Evolutionary conservation across 2,888 invertebrate species (phyloP).

Genomic region (Lypha dubia): DNA sequence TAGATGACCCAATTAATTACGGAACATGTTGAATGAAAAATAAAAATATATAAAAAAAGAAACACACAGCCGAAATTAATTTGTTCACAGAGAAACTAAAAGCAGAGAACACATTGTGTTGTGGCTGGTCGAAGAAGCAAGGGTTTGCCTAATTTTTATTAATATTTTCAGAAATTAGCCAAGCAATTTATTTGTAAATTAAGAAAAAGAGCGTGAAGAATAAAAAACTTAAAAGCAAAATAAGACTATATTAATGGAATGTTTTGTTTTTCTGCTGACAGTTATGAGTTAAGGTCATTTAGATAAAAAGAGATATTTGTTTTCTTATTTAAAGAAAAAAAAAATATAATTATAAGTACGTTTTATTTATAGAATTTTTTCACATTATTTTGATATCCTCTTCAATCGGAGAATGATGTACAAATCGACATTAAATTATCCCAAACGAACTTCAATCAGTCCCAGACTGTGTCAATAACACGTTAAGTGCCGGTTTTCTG

Average conservation of each 20-base stretch:
- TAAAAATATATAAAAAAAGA: background rate
- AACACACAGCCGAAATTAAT: constrained; percentile 10
- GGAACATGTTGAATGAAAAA: constrained; percentile 33
- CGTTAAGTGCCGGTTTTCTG: too few species aligned
- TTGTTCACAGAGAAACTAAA: constrained; percentile 5
- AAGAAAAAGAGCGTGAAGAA: constrained; percentile 42
- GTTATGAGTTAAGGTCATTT: constrained; percentile 64
- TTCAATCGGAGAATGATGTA: background rate
- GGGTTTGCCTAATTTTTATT: constrained; percentile 55
- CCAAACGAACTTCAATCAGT: too few species aligned
- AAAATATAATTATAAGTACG: background rate
- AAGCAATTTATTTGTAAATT: constrained; percentile 60
- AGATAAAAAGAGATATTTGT: constrained; percentile 2
- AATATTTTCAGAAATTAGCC: constrained; percentile 66
- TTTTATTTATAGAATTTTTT: background rate
- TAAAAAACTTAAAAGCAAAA: constrained; percentile 16
- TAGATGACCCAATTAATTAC: constrained; percentile 60
- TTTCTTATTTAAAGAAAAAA: background rate
- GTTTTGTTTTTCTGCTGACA: constrained; percentile 54
- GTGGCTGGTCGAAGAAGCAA: constrained; percentile 11
- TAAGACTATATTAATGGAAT: constrained; percentile 16
- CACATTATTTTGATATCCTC: background rate
- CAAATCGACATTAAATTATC: background rate
- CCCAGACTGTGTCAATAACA: too few species aligned
- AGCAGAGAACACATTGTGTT: constrained; percentile 1